These are phyloP conservation scores for Periophthalmodon schlosseri DNA, from an alignment of 2,113 vertebrate genomes.

Conservation along the genomic window DNA sequence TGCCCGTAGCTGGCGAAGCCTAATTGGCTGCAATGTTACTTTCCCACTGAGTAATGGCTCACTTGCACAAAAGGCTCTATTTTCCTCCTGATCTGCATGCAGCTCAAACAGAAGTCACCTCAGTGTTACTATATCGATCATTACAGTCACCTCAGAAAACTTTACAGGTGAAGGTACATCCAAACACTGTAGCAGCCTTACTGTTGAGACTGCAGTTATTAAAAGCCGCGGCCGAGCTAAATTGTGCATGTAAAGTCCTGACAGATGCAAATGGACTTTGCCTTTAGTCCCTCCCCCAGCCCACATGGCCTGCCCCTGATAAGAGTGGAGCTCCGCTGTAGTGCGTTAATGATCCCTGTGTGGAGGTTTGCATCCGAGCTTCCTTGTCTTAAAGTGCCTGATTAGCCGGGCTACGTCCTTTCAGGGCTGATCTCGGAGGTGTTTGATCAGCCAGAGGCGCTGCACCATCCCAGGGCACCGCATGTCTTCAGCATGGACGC, in stretches of 20 bases:
- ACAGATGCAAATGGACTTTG: constrained; percentile 24
- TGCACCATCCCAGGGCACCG: constrained; percentile 23
- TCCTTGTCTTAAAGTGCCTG: constrained; percentile 56
- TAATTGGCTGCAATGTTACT: background rate
- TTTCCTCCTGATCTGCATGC: background rate
- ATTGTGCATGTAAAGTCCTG: constrained; percentile 15
- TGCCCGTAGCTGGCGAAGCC: background rate
- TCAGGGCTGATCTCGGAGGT: constrained; percentile 57
- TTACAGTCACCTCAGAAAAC: background rate
- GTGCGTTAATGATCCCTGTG: constrained; percentile 56
- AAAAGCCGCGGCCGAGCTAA: background rate
- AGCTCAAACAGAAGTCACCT: background rate
- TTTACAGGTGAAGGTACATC: background rate
- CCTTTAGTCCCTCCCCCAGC: constrained; percentile 8
- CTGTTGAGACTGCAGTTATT: background rate
- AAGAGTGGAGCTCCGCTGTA: constrained; percentile 34
- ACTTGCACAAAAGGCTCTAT: background rate
- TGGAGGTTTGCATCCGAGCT: constrained; percentile 42
- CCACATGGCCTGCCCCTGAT: constrained; percentile 35
- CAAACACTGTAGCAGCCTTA: background rate
- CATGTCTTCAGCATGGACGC: constrained; percentile 60
- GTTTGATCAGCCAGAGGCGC: constrained; percentile 65
- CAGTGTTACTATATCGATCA: background rate
- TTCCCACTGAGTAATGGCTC: background rate
- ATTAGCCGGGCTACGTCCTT: constrained; percentile 64